Base-by-base conservation (phyloP, 2,888 invertebrate genomes). In the Uloborus plumipes region DNA sequence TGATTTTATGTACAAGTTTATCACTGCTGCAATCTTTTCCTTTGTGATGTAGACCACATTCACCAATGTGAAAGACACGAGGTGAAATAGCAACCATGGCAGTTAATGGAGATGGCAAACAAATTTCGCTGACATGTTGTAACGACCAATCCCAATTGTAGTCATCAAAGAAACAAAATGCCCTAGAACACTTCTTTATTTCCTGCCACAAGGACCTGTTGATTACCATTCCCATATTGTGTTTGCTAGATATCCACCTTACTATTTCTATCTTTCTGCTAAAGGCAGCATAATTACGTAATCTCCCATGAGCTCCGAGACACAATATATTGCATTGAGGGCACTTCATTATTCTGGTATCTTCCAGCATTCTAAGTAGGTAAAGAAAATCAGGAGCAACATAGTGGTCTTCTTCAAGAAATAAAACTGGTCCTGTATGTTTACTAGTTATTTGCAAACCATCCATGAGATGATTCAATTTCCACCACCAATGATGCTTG, bases 401-500 rank as follows among this genome's bases (percentile, higher is more conserved):
- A 89, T 97, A 99, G 88, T 99, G 99, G 89, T 99, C 99, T 89
- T 99, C 99, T 90, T 99, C 99, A 66, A 99, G 91, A 88, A 99
- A 95, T 80, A 99, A 91, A 9, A 99, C 94, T 89, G 94, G 91
- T 53, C 95, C 94, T 92, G 90, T 93, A 88, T 96, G 96, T 87
- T 94, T 93, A 84, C 92, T 91, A 14, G 97, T 95, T n/a, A 93
- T 92, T 87, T 93, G 92, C 55, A 99, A 91, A 87, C 95, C 94
- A 88, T 97, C 95, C 90, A 98, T 84, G 3, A 86, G 74, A 72
- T 75, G 83, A 70, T 86, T 86, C 14, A 85, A 70, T 89, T 99
- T 99, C 99, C 99, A 99, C 96, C 98, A 98, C 99, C 99, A 99
- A 88, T 99, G 99, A 89, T 99, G 99, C 88, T 99, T 99, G 0